Evolutionary conservation across 2,888 invertebrate species (phyloP).

Genomic region (Chrysolina americana): DNA sequence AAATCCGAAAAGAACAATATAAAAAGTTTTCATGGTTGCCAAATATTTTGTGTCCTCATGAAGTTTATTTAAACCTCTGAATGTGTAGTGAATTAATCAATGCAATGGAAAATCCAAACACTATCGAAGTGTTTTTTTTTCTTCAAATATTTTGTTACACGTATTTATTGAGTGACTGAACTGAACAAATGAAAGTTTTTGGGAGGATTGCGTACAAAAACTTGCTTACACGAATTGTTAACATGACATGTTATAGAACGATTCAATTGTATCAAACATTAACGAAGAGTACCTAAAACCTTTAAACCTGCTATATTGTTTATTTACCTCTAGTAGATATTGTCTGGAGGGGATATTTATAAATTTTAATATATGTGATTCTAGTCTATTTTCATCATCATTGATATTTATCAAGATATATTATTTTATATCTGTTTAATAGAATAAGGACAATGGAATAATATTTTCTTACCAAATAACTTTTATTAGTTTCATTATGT

Average conservation of each 20-base stretch:
- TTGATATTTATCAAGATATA: slow-evolving; percentile 51
- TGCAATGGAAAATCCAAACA: no score
- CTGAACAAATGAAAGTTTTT: no score
- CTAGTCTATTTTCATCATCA: slow-evolving; percentile 55
- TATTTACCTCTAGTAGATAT: slow-evolving; percentile 48
- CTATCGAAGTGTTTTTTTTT: no score
- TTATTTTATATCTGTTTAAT: slow-evolving; percentile 58
- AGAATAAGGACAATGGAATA: slow-evolving; percentile 52
- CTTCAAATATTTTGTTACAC: no score
- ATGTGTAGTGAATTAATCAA: no score
- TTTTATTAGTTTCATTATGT: slow-evolving; percentile 28
- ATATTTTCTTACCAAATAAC: slow-evolving; percentile 59
- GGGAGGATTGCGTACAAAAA: background rate
- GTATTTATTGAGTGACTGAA: no score
- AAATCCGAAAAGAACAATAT: no score
- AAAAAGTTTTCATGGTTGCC: no score
- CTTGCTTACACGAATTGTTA: slow-evolving; percentile 1
- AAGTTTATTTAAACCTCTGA: no score
- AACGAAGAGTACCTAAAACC: background rate
- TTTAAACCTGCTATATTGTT: slow-evolving; percentile 35
- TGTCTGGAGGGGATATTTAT: slow-evolving; percentile 55
- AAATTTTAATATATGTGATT: slow-evolving; percentile 57
- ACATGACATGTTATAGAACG: slow-evolving; percentile 14
- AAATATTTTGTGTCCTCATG: no score
- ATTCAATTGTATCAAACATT: background rate